Conservation (phyloP, 1,140 invertebrate species). For the Drosophila subobscura region DNA sequence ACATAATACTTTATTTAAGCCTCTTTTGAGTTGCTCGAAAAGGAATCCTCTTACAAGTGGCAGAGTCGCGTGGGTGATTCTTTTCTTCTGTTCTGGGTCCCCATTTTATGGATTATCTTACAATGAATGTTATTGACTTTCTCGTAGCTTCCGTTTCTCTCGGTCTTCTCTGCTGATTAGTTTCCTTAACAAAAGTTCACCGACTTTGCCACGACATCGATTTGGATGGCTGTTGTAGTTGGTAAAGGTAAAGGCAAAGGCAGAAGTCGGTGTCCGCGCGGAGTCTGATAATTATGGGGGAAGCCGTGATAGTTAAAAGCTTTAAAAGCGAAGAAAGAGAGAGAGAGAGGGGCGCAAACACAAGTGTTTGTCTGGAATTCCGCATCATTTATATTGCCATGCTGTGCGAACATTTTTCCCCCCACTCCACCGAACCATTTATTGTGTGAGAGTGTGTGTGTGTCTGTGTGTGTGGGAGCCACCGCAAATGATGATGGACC, state of each 20-base stretch:
- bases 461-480: background rate
- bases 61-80: constrained; percentile 16
- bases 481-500: constrained; percentile 29
- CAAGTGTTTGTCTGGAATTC: constrained; percentile 27
- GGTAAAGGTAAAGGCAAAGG: background rate
- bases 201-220: constrained; percentile 27
- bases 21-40: background rate
- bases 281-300: constrained; percentile 39
- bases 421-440: constrained; percentile 6
- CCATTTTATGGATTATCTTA: constrained; percentile 37
- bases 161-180: constrained; percentile 28
- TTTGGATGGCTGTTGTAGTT: constrained; percentile 26
- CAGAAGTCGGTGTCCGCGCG: no score
- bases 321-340: background rate
- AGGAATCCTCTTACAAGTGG: constrained; percentile 12
- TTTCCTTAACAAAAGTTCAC: constrained; percentile 12
- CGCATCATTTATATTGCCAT: constrained; percentile 31
- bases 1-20: no score
- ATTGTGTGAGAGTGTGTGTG: constrained; percentile 14
- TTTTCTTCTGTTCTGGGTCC: background rate
- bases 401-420: constrained; percentile 42
- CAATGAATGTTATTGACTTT: constrained; percentile 43
- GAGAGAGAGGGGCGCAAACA: background rate
- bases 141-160: constrained; percentile 42
- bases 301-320: constrained; percentile 37